Evolutionary conservation across 2,888 invertebrate species (phyloP).

Genomic region (Orchestes rusci): DNA sequence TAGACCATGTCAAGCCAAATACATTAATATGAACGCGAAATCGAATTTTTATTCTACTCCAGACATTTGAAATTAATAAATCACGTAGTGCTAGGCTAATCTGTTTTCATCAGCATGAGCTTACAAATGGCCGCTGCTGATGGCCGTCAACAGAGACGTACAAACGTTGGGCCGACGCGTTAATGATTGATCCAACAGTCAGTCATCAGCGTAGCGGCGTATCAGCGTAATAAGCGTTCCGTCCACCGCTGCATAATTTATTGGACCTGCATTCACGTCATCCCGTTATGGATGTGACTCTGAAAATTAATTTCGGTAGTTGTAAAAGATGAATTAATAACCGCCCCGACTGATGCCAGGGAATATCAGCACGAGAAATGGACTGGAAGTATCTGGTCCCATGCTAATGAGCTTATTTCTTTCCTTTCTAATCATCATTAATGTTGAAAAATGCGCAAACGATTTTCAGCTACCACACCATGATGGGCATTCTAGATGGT

Average conservation of each 20-base stretch:
- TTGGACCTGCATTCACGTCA: constrained; percentile 27
- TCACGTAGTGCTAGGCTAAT: constrained; percentile 18
- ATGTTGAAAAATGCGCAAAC: constrained; percentile 20
- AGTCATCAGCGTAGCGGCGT: constrained; percentile 13
- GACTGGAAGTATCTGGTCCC: constrained; percentile 25
- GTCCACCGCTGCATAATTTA: constrained; percentile 26
- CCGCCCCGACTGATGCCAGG: constrained; percentile 18
- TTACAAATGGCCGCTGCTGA: constrained; percentile 17
- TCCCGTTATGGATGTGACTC: constrained; percentile 37
- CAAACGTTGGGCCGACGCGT: constrained; percentile 16
- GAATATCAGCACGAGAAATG: constrained; percentile 24
- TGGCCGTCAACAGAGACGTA: constrained; percentile 22
- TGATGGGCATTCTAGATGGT: no score
- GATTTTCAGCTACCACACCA: constrained; percentile 11
- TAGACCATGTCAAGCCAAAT: no score
- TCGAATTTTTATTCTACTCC: no score
- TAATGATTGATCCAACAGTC: constrained; percentile 26
- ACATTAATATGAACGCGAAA: no score
- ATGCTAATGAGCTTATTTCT: constrained; percentile 23
- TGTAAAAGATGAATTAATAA: constrained; percentile 38
- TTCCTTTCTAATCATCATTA: constrained; percentile 22
- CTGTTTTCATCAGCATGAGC: constrained; percentile 22
- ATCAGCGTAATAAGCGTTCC: constrained; percentile 22
- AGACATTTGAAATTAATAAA: constrained; percentile 22
- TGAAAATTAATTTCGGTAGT: constrained; percentile 40